phyloP scores from a whole-genome alignment of 2,888 invertebrate species.

The Fragum sueziense region DNA sequence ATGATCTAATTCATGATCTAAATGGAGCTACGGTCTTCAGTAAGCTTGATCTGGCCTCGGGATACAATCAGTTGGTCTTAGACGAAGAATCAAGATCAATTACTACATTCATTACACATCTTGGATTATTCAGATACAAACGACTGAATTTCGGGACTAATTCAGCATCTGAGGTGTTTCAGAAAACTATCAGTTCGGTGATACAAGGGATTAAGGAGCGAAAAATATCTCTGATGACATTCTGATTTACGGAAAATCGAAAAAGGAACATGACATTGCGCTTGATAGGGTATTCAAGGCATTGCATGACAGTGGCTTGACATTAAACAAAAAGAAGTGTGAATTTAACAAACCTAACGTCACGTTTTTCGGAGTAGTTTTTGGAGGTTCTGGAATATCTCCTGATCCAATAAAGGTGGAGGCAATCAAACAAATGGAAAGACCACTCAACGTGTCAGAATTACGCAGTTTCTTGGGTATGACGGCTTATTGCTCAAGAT shows the following conservation, averaged over 20 bases:
- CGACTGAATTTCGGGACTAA: slow-evolving; percentile 63
- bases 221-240: slow-evolving; percentile 81
- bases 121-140: slow-evolving; percentile 62
- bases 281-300: too few relatives aligned
- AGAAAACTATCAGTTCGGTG: slow-evolving; percentile 80
- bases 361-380: slow-evolving; percentile 55
- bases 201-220: slow-evolving; percentile 75
- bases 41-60: slow-evolving; percentile 61
- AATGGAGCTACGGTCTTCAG: slow-evolving; percentile 60
- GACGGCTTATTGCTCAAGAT: slow-evolving; percentile 63
- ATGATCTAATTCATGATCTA: slow-evolving; percentile 62
- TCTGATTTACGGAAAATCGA: slow-evolving; percentile 72
- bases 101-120: slow-evolving; percentile 63
- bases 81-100: slow-evolving; percentile 64
- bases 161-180: slow-evolving; percentile 82
- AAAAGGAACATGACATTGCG: slow-evolving; percentile 73
- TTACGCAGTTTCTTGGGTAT: slow-evolving; percentile 65
- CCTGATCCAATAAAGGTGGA: slow-evolving; percentile 59
- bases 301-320: too few relatives aligned
- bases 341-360: slow-evolving; percentile 48
- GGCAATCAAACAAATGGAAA: slow-evolving; percentile 51
- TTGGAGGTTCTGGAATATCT: slow-evolving; percentile 43
- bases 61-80: slow-evolving; percentile 66
- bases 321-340: slow-evolving; percentile 80
- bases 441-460: slow-evolving; percentile 61